phyloP scores from a whole-genome alignment of 2,113 vertebrate genomes.

The Tetraodon nigroviridis region DNA sequence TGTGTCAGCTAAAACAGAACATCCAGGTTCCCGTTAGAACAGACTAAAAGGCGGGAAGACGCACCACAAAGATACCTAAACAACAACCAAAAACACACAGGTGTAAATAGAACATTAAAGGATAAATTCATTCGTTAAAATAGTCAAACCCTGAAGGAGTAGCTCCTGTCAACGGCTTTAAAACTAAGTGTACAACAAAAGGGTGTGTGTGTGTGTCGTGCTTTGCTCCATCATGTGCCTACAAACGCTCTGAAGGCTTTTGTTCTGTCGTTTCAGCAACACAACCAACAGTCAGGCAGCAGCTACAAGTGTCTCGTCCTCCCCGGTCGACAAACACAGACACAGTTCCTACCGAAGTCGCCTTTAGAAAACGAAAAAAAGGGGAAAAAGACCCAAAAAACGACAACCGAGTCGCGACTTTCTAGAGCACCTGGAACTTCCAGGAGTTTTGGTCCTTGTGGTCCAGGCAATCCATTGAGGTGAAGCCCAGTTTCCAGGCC shows the following conservation, averaged over 20 bases:
- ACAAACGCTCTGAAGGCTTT: conserved; percentile 37
- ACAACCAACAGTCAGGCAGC: conserved; percentile 23
- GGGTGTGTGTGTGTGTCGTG: neutral
- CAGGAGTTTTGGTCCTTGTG: conserved; percentile 85
- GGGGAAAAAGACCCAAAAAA: no score
- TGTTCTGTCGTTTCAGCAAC: conserved; percentile 13
- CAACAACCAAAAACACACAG: conserved; percentile 36
- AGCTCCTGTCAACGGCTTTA: conserved; percentile 13
- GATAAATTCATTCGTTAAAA: conserved; percentile 46
- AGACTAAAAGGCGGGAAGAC: conserved; percentile 43
- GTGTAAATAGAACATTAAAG: conserved; percentile 32
- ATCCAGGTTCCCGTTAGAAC: conserved; percentile 35
- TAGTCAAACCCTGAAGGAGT: conserved; percentile 31
- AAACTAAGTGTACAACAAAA: conserved; percentile 29
- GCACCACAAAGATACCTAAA: conserved; percentile 49
- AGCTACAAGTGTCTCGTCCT: conserved; percentile 13
- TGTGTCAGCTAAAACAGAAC: conserved; percentile 61
- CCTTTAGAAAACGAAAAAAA: conserved; percentile 40
- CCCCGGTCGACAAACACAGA: conserved; percentile 12
- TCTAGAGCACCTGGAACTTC: conserved; percentile 86
- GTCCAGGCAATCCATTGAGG: conserved; percentile 81
- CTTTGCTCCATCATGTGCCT: conserved; percentile 7
- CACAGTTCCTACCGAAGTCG: conserved; percentile 30
- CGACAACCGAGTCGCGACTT: no score
- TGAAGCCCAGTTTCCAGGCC: conserved; percentile 84